Evolutionary conservation across 2,888 invertebrate genomes (phyloP).

Genomic region (Chrysolina oricalcia): DNA sequence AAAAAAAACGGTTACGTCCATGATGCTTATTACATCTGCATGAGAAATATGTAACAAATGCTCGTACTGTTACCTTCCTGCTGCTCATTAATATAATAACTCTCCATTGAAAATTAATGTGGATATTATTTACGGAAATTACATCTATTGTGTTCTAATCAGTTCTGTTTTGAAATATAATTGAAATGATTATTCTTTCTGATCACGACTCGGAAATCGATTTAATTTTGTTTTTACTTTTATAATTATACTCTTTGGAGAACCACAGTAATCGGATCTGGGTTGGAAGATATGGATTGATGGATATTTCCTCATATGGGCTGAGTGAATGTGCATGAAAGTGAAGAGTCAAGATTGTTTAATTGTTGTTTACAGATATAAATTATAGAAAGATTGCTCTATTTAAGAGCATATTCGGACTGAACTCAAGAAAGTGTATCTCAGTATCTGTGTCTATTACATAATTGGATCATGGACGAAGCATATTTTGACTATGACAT

Average conservation of each 20-base stretch:
- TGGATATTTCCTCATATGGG: constrained; percentile 31
- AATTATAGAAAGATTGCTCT: constrained; percentile 2
- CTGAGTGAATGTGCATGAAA: constrained; percentile 30
- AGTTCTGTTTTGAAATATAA: constrained; percentile 45
- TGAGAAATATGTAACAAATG: constrained; percentile 44
- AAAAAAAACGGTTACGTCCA: background rate
- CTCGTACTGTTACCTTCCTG: constrained; percentile 38
- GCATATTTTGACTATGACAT: no score
- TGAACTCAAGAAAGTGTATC: constrained; percentile 14
- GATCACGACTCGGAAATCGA: constrained; percentile 40
- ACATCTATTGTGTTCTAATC: constrained; percentile 44
- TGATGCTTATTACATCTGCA: constrained; percentile 23
- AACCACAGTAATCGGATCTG: constrained; percentile 24
- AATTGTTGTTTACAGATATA: constrained; percentile 21
- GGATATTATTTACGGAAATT: constrained; percentile 43
- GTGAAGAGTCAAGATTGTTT: constrained; percentile 22
- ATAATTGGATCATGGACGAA: no score
- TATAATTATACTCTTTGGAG: constrained; percentile 30
- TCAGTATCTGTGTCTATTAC: background rate
- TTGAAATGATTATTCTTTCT: constrained; percentile 39
- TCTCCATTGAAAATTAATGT: constrained; percentile 37
- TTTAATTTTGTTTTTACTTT: constrained; percentile 47
- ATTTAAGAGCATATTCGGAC: background rate
- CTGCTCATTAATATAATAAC: constrained; percentile 42
- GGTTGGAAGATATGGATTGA: constrained; percentile 31